Percentiles rank a stretch among this genome's conserved stretches.
Evolutionary conservation across 2,888 invertebrate species (phyloP).

Genomic region (Tipula unca): DNA sequence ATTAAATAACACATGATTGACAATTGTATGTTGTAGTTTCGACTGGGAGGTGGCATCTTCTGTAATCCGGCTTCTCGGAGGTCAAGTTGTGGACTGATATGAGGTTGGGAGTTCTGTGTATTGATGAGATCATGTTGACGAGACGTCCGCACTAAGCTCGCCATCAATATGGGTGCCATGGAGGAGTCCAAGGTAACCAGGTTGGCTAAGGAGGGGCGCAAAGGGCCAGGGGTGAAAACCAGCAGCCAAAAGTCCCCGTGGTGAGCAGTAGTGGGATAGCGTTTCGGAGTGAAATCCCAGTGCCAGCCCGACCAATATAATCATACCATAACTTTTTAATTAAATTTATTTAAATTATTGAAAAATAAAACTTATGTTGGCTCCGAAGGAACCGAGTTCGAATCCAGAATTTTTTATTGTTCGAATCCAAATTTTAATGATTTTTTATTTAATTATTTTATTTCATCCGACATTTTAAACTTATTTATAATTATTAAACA

Average conservation of each 20-base stretch:
- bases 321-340: constrained; percentile 62
- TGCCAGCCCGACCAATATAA: constrained; percentile 76
- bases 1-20: no score
- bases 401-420: no score
- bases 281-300: constrained; percentile 88
- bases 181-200: constrained; percentile 15
- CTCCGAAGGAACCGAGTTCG: no score
- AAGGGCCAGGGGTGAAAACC: constrained; percentile 98
- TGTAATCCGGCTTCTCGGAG: constrained; percentile 97
- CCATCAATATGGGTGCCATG: constrained; percentile 15
- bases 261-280: constrained; percentile 98
- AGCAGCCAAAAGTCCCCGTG: constrained; percentile 99
- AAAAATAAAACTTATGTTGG: no score
- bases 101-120: constrained; percentile 73
- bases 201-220: constrained; percentile 88
- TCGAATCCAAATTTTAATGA: no score
- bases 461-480: no score
- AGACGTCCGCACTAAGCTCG: constrained; percentile 14
- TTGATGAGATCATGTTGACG: constrained; percentile 60
- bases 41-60: constrained; percentile 92
- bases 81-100: constrained; percentile 87
- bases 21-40: constrained; percentile 17
- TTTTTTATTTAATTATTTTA: no score
- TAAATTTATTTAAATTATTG: no score
- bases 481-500: no score